Conservation (phyloP, 37 sponge, comb jelly and placozoan species). For the Ephydatia muelleri region DNA sequence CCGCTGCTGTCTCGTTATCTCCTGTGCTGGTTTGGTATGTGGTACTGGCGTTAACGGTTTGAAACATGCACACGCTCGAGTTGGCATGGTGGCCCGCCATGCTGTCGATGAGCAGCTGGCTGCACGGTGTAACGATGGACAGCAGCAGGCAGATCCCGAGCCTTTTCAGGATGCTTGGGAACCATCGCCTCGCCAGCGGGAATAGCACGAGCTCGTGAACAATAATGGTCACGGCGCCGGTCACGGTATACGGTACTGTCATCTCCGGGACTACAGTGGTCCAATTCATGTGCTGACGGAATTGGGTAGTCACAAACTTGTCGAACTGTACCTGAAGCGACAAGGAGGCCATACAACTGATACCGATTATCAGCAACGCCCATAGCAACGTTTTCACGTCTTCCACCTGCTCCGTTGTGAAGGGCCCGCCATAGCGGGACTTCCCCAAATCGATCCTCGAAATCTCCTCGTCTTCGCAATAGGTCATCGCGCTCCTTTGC, state of each 20-base stretch:
- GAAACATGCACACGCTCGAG: not conserved
- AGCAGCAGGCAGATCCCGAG: not conserved
- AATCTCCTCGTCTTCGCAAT: not conserved
- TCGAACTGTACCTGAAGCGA: not conserved
- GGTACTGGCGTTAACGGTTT: not conserved
- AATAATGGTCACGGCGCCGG: not conserved
- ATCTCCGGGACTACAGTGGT: not conserved
- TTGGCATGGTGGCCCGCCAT: not conserved
- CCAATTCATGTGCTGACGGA: not conserved
- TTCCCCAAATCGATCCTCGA: slow-evolving; percentile 9
- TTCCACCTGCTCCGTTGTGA: slow-evolving; percentile 11
- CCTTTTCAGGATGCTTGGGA: not conserved
- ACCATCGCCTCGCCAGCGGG: not conserved
- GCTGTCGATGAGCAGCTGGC: not conserved
- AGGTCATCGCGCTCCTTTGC: slow-evolving; percentile 5
- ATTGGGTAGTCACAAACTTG: not conserved
- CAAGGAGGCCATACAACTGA: not conserved
- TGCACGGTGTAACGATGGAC: not conserved
- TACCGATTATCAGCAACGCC: not conserved
- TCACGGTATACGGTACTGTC: not conserved
- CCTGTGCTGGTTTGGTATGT: too few species aligned
- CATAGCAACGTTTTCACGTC: slow-evolving; percentile 6
- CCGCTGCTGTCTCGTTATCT: too few species aligned
- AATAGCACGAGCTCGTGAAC: slow-evolving; percentile 2
- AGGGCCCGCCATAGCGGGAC: slow-evolving; percentile 7